Base-by-base conservation (phyloP, 2,797 vertebrate species). In the Australoheros facetus region DNA sequence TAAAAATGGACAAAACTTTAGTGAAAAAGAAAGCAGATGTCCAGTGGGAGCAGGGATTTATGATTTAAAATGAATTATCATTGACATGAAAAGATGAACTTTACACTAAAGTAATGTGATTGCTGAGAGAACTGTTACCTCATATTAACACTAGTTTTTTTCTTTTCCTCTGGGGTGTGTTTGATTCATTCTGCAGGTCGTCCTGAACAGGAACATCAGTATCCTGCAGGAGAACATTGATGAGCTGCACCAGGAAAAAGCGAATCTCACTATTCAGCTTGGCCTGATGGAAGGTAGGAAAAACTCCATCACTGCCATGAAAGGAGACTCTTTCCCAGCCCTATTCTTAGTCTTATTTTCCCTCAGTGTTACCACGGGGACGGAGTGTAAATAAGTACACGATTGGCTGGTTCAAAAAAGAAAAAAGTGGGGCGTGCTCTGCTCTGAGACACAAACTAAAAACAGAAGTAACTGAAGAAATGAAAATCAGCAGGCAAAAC, bases 231-330 rank as follows among this genome's bases (percentile, higher is more conserved):
- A 86, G 57, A 59, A 66, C 48, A 72, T 93, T 2, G 85, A 90
- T 73, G 26, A 71, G 77, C 90, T 92, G 62, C 90, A 42, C 53
- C 77, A 84, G 75, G 84, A 12, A 2, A 64, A 88, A 85, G 80
- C 73, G 1, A 96, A 95, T 90, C 93, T 95, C 64, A 95, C 91
- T 1, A 62, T 72, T 30, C 79, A 79, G 82, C 60, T 94, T 56
- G 0, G n/a, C 11, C 79, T 85, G 51, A 88, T 85, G 82, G 79
- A 93, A 93, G 95, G 95, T 96, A 94, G 94, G 94, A 95, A 95
- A 95, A 91, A 78, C 77, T 56, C 56, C 79, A 71, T 91, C 89
- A 90, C 77, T 72, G 82, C 90, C 89, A 85, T 93, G 92, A 94
- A 94, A 94, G 93, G 91, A 92, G 62, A 80, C 84, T 90, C 88